phyloP scores from a whole-genome alignment of 2,888 invertebrate species.

The Pediacus dermestoides region DNA sequence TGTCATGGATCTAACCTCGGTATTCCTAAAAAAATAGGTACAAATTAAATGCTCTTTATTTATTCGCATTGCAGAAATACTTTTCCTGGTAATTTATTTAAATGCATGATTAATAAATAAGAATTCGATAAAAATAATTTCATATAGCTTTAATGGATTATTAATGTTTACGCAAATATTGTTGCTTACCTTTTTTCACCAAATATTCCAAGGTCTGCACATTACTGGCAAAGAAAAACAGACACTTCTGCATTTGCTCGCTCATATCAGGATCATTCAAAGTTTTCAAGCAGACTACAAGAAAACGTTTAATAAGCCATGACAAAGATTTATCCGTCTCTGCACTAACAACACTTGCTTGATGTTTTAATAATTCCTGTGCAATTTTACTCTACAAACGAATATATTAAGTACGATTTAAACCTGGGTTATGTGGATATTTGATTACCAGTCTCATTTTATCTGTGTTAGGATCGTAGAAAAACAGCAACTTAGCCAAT shows the following conservation, averaged over 20 bases:
- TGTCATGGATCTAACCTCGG: too few species aligned
- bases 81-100: too few species aligned
- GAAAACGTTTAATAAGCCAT: constrained; percentile 49
- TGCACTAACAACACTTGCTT: too few species aligned
- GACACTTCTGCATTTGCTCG: constrained; percentile 71
- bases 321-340: constrained; percentile 44
- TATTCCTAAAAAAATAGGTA: too few species aligned
- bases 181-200: constrained; percentile 54
- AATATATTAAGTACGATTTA: background rate
- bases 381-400: constrained; percentile 46
- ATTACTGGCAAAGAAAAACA: constrained; percentile 68
- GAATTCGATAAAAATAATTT: too few species aligned
- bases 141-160: too few species aligned
- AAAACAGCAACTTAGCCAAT: constrained; percentile 69
- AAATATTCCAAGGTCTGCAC: constrained; percentile 54
- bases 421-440: too few species aligned
- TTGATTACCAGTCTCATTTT: constrained; percentile 59
- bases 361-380: constrained; percentile 47
- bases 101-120: too few species aligned
- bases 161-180: too few species aligned
- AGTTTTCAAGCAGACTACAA: constrained; percentile 42
- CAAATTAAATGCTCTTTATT: too few species aligned
- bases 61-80: too few species aligned
- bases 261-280: constrained; percentile 42
- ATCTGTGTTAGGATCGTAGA: constrained; percentile 69